These are phyloP conservation scores for Myxocyprinus asiaticus DNA, from an alignment of 2,113 vertebrate genomes.

Conservation along the genomic window DNA sequence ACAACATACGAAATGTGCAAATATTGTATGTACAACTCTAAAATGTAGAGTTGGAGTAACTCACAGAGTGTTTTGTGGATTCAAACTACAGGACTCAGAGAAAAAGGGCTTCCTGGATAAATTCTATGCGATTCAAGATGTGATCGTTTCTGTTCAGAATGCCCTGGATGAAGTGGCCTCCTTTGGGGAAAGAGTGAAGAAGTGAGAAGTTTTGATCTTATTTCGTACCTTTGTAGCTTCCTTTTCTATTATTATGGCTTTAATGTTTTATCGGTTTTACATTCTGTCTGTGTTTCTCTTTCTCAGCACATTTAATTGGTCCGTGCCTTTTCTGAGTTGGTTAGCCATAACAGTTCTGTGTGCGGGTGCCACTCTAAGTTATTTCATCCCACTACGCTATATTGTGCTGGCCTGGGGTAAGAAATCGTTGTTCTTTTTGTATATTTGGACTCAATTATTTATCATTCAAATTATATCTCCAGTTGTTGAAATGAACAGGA, in stretches of 20 bases:
- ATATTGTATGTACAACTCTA: no score
- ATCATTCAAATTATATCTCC: no score
- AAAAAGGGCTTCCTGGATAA: slow-evolving; percentile 91
- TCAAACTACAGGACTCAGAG: slow-evolving; percentile 80
- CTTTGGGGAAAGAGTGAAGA: slow-evolving; percentile 90
- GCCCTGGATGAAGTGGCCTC: slow-evolving; percentile 90
- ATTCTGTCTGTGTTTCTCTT: background rate
- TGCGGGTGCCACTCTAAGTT: slow-evolving; percentile 80
- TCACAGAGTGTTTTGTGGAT: background rate
- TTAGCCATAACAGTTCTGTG: slow-evolving; percentile 84
- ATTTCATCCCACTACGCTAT: slow-evolving; percentile 91
- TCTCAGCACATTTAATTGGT: slow-evolving; percentile 90
- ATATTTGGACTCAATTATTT: background rate
- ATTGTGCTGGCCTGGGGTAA: slow-evolving; percentile 93
- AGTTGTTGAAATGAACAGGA: no score
- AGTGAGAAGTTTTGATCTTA: slow-evolving; percentile 74
- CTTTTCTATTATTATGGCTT: background rate
- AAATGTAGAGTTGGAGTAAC: no score
- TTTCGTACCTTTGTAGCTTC: background rate
- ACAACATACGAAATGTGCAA: no score
- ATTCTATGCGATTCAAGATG: slow-evolving; percentile 95
- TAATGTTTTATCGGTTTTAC: no score
- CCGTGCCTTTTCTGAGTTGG: slow-evolving; percentile 92
- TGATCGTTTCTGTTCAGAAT: slow-evolving; percentile 90
- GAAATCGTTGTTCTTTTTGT: slow-evolving; percentile 54